These are phyloP conservation scores for Polydrusus pterygomalis DNA, from an alignment of 2,888 invertebrate species.

Conservation along the genomic window DNA sequence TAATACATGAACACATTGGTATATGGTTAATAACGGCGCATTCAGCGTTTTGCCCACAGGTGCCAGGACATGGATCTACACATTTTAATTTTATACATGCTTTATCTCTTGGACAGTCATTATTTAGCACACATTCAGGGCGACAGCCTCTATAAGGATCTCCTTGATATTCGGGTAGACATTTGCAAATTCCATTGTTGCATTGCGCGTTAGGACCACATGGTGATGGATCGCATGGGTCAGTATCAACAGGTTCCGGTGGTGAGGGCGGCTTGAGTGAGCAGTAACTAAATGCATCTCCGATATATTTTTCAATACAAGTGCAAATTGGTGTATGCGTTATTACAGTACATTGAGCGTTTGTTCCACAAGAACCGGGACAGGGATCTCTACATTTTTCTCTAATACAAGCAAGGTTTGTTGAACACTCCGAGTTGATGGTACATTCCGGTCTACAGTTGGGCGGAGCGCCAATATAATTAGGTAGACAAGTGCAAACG, in stretches of 20 bases:
- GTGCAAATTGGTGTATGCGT: slow-evolving; percentile 81
- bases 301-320: slow-evolving; percentile 78
- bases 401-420: slow-evolving; percentile 73
- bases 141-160: slow-evolving; percentile 82
- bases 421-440: slow-evolving; percentile 74
- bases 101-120: slow-evolving; percentile 79
- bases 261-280: slow-evolving; percentile 66
- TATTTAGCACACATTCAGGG: slow-evolving; percentile 82
- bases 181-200: slow-evolving; percentile 80
- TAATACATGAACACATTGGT: slow-evolving; percentile 78
- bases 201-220: slow-evolving; percentile 85
- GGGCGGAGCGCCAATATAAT: slow-evolving; percentile 74
- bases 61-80: slow-evolving; percentile 82
- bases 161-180: slow-evolving; percentile 79
- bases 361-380: slow-evolving; percentile 78
- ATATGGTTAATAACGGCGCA: slow-evolving; percentile 86
- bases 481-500: slow-evolving; percentile 74
- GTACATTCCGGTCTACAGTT: slow-evolving; percentile 76
- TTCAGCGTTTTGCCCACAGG: slow-evolving; percentile 81
- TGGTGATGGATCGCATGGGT: slow-evolving; percentile 82
- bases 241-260: slow-evolving; percentile 69
- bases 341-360: slow-evolving; percentile 78
- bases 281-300: slow-evolving; percentile 76
- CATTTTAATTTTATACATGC: slow-evolving; percentile 84
- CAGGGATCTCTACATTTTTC: slow-evolving; percentile 81